Evolutionary conservation across 1,140 invertebrate genomes (phyloP).

Genomic region (Ladona fulva): DNA sequence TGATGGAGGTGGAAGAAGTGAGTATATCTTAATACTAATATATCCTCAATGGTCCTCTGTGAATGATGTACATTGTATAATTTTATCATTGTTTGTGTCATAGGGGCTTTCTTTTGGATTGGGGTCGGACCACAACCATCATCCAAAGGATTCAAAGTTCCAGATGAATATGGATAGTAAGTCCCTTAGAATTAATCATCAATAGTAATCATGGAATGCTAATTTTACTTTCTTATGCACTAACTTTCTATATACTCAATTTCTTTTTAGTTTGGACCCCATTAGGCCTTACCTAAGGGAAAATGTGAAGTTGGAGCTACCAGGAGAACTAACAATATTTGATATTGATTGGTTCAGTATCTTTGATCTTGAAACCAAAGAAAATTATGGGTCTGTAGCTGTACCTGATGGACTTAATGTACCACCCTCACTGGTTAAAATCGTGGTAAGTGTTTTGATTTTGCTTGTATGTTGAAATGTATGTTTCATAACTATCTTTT

Average conservation of each 20-base stretch:
- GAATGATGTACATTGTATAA: too few species aligned
- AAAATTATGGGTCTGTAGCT: conserved; percentile 66
- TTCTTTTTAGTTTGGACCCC: conserved; percentile 51
- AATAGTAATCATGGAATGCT: too few species aligned
- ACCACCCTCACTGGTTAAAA: conserved; percentile 65
- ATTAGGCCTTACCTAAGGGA: conserved; percentile 60
- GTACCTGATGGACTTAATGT: conserved; percentile 76
- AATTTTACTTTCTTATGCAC: too few species aligned
- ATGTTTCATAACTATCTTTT: too few species aligned
- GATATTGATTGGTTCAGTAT: conserved; percentile 78
- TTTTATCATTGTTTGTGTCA: conserved; percentile 20
- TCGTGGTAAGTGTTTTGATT: conserved; percentile 31
- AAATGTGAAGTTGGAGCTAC: conserved; percentile 65
- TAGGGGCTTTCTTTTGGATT: conserved; percentile 76
- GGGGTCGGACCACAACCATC: conserved; percentile 80
- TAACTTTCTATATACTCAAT: background rate
- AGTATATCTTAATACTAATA: conserved; percentile 22
- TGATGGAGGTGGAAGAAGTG: conserved; percentile 54
- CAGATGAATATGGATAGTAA: conserved; percentile 89
- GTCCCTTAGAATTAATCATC: conserved; percentile 32
- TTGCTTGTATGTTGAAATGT: too few species aligned
- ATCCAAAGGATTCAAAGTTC: conserved; percentile 67
- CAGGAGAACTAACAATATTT: conserved; percentile 74
- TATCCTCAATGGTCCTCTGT: too few species aligned
- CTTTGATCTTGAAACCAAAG: conserved; percentile 60